These are phyloP conservation scores for Aurelia aurita DNA, from an alignment of 30 jellyfish, hydroid and myxozoan species.

Conservation along the genomic window DNA sequence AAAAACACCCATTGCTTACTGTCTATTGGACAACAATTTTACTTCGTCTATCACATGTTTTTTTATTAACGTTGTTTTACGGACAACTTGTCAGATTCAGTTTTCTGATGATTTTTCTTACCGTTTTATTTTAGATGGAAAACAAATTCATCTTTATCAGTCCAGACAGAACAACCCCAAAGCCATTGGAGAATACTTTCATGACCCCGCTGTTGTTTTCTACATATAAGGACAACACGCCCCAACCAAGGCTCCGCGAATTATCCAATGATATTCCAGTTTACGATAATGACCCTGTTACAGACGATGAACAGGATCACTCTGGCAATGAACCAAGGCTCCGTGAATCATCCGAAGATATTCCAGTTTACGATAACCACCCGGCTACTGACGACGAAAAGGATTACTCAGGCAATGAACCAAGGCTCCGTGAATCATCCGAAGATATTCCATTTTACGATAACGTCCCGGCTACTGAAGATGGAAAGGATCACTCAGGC, in stretches of 20 bases:
- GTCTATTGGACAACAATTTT: too few species aligned
- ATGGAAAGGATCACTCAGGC: too few species aligned
- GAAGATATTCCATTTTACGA: too few species aligned
- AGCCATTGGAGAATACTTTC: constrained; percentile 20
- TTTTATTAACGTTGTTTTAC: not conserved
- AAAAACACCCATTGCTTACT: too few species aligned
- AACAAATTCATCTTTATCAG: constrained; percentile 16
- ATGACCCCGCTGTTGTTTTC: constrained; percentile 46
- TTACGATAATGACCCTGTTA: not conserved
- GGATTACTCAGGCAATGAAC: too few species aligned
- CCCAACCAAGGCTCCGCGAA: not conserved
- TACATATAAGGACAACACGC: constrained; percentile 4
- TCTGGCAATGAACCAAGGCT: not conserved
- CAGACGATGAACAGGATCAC: not conserved
- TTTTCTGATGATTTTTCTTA: not conserved
- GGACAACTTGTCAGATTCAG: not conserved
- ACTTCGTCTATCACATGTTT: too few species aligned
- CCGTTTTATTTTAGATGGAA: not conserved
- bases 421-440: too few species aligned
- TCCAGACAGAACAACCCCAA: constrained; percentile 46
- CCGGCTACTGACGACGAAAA: not conserved
- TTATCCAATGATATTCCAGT: not conserved
- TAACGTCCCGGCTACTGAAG: too few species aligned
- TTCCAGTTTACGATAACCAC: not conserved
- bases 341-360: not conserved